phyloP scores from a whole-genome alignment of 2,888 invertebrate species.

The Plebejus argus region DNA sequence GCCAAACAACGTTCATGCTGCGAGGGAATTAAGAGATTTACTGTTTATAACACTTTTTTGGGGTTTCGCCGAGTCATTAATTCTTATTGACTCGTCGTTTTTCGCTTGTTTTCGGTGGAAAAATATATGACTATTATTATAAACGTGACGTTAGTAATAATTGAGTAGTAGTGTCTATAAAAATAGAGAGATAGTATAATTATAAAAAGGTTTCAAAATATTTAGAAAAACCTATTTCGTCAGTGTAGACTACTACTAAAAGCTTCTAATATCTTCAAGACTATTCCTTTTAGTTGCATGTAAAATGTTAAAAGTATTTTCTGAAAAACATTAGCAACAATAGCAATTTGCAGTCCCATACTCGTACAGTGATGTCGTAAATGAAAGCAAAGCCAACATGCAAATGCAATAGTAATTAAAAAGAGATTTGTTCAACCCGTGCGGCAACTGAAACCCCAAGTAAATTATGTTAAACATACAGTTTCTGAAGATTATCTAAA shows the following conservation, averaged over 20 bases:
- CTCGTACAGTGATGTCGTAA: slow-evolving; percentile 6
- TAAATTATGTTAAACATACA: slow-evolving; percentile 23
- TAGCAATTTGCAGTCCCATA: not conserved
- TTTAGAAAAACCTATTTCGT: too few relatives aligned
- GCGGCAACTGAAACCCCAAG: slow-evolving; percentile 5
- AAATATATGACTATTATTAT: not conserved
- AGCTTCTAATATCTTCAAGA: too few relatives aligned
- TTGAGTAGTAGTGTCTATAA: too few relatives aligned
- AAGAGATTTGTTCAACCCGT: slow-evolving; percentile 20
- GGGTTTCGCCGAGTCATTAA: slow-evolving; percentile 5
- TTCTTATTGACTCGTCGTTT: not conserved
- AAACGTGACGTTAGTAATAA: not conserved
- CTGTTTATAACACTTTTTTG: slow-evolving; percentile 44
- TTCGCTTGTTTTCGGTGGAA: not conserved
- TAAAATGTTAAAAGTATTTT: not conserved
- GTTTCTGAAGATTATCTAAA: slow-evolving; percentile 29
- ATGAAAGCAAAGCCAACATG: slow-evolving; percentile 11
- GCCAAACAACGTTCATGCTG: slow-evolving; percentile 63
- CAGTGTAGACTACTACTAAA: too few relatives aligned
- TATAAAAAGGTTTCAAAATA: too few relatives aligned
- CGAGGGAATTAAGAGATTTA: slow-evolving; percentile 50
- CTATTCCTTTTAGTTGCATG: too few relatives aligned
- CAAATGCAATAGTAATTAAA: slow-evolving; percentile 25
- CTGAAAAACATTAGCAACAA: not conserved
- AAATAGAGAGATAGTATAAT: too few relatives aligned